These are phyloP conservation scores for Microtus ochrogaster DNA, from an alignment of 2,113 vertebrate species.

Conservation along the genomic window DNA sequence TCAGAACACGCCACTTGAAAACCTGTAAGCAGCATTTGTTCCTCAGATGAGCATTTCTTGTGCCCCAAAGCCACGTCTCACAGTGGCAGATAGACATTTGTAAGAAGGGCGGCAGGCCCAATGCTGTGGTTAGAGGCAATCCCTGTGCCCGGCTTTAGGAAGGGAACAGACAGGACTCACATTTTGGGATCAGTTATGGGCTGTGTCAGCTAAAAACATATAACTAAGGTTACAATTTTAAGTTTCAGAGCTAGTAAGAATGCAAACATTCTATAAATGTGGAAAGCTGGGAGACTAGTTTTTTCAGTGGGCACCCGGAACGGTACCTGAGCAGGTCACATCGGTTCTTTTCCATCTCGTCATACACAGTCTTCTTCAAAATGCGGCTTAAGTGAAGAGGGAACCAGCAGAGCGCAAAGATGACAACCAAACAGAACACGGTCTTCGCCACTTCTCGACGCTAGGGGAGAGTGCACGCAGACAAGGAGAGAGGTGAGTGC, in stretches of 20 bases:
- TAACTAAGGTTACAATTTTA: slow-evolving; percentile 43
- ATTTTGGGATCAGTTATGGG: not conserved
- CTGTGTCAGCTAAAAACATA: slow-evolving; percentile 25
- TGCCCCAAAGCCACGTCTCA: slow-evolving; percentile 58
- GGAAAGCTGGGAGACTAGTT: not conserved
- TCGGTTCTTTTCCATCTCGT: slow-evolving; percentile 85
- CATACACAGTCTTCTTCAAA: slow-evolving; percentile 92
- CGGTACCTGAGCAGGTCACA: slow-evolving; percentile 95
- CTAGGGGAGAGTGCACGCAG: slow-evolving; percentile 83
- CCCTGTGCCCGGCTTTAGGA: not conserved
- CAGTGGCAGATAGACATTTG: slow-evolving; percentile 24
- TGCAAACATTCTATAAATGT: not conserved
- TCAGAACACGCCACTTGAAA: slow-evolving; percentile 57
- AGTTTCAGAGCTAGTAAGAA: not conserved
- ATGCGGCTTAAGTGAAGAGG: slow-evolving; percentile 96
- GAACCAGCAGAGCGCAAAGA: slow-evolving; percentile 99
- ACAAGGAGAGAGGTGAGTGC: not conserved
- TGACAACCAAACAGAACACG: slow-evolving; percentile 97
- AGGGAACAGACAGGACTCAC: not conserved
- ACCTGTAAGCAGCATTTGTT: slow-evolving; percentile 43
- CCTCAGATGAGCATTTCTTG: slow-evolving; percentile 56
- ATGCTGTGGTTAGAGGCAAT: not conserved
- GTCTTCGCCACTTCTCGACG: slow-evolving; percentile 98
- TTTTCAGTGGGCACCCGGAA: not conserved
- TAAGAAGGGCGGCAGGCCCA: not conserved